Percentiles rank a stretch among this genome's conserved stretches.
These are phyloP conservation scores for Fragum fragum DNA, from an alignment of 2,888 invertebrate genomes.

Conservation along the genomic window DNA sequence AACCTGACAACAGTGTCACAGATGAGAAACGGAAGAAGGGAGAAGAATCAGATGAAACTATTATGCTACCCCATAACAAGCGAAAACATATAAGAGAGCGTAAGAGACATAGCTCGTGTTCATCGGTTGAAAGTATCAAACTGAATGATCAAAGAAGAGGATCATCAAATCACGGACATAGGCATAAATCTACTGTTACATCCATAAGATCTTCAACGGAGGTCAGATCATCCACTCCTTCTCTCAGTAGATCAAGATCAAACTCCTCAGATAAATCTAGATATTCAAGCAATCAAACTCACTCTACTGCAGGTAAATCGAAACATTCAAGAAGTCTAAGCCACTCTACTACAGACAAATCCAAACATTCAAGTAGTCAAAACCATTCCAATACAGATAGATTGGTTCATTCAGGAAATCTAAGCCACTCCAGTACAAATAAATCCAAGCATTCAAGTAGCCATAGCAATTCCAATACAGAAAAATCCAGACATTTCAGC, in stretches of 20 bases:
- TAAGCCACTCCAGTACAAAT: too few species aligned
- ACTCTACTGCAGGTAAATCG: neutral
- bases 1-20: slow-evolving; percentile 7
- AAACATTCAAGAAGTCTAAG: neutral
- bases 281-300: neutral
- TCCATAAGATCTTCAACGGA: neutral
- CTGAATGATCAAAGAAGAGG: neutral
- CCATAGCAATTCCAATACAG: neutral
- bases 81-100: slow-evolving; percentile 21
- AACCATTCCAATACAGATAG: neutral
- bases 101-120: slow-evolving; percentile 29
- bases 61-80: neutral
- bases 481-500: neutral
- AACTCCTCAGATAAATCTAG: neutral
- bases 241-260: neutral
- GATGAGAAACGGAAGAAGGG: neutral
- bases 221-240: neutral
- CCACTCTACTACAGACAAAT: neutral
- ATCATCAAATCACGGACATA: neutral
- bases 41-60: neutral
- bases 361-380: neutral
- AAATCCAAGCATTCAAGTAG: too few species aligned
- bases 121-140: slow-evolving; percentile 35
- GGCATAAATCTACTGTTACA: neutral
- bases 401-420: too few species aligned